These are phyloP conservation scores for Arbacia lixula DNA, from an alignment of 53 echinoderm and acorn worm species.

Conservation along the genomic window DNA sequence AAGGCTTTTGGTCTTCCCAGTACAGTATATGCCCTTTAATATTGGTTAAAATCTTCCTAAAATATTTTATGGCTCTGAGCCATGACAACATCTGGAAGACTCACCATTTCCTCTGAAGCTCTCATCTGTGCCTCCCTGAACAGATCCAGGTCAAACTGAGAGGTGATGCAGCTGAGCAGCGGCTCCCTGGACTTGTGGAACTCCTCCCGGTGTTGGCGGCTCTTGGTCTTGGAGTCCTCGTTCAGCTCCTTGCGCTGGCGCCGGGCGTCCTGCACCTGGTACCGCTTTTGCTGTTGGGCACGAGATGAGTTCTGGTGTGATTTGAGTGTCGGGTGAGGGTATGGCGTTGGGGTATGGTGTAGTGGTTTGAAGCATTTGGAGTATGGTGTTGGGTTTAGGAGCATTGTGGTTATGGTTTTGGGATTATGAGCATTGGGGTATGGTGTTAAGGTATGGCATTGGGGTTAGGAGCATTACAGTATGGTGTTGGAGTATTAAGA, in stretches of 20 bases:
- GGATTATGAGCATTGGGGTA: too few relatives aligned
- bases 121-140: constrained; percentile 95
- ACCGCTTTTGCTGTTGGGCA: constrained; percentile 91
- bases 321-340: constrained; percentile 4
- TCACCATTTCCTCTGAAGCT: constrained; percentile 96
- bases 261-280: constrained; percentile 81
- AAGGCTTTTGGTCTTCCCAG: too few relatives aligned
- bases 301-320: constrained; percentile 60
- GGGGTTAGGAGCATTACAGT: too few relatives aligned
- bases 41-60: too few relatives aligned
- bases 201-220: constrained; percentile 87
- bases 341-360: neutral
- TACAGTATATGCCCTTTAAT: too few relatives aligned
- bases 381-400: neutral
- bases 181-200: constrained; percentile 93
- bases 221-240: constrained; percentile 81
- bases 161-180: constrained; percentile 84
- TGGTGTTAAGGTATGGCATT: too few relatives aligned
- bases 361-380: neutral
- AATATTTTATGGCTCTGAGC: too few relatives aligned
- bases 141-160: constrained; percentile 97
- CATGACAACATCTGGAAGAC: too few relatives aligned
- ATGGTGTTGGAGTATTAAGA: too few relatives aligned
- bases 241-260: constrained; percentile 79
- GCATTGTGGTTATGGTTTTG: too few relatives aligned